A percentile compares a stretch with the other conserved stretches of the same genome.
These are phyloP conservation scores for Nebria salina DNA, from an alignment of 2,888 invertebrate genomes.

Conservation along the genomic window DNA sequence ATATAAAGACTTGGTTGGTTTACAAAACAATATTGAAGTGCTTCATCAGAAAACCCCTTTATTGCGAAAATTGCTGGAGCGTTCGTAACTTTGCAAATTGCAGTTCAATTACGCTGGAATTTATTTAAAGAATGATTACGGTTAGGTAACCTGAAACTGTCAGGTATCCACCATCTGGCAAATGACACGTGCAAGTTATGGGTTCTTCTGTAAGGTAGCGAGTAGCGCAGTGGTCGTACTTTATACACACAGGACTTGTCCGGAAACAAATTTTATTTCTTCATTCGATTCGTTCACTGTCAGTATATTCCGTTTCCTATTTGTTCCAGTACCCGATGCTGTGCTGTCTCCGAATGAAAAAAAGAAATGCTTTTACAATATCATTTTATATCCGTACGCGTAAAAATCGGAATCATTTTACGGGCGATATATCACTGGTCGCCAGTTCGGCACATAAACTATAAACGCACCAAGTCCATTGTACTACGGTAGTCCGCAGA, in stretches of 20 bases:
- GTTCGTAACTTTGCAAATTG: no score
- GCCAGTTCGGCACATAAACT: neutral
- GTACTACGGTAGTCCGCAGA: neutral
- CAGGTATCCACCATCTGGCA: conserved; percentile 32
- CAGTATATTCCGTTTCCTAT: conserved; percentile 35
- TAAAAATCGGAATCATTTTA: conserved; percentile 45
- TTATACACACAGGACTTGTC: neutral
- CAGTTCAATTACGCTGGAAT: neutral
- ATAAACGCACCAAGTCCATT: neutral
- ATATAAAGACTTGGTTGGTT: neutral
- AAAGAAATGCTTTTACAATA: conserved; percentile 35
- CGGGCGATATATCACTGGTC: conserved; percentile 36
- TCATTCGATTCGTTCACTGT: conserved; percentile 42
- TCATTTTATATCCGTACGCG: conserved; percentile 42
- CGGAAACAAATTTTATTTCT: conserved; percentile 43
- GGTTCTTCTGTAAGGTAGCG: neutral
- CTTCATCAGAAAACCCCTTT: neutral
- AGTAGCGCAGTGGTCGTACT: neutral
- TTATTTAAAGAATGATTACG: conserved; percentile 38
- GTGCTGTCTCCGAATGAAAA: neutral
- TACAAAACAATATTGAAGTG: neutral
- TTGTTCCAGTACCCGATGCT: conserved; percentile 16
- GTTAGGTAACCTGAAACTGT: conserved; percentile 28
- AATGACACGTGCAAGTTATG: conserved; percentile 29
- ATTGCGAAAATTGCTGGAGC: neutral